Evolutionary conservation across 1,140 invertebrate genomes (phyloP).

Genomic region (Drosophila kanapiae): DNA sequence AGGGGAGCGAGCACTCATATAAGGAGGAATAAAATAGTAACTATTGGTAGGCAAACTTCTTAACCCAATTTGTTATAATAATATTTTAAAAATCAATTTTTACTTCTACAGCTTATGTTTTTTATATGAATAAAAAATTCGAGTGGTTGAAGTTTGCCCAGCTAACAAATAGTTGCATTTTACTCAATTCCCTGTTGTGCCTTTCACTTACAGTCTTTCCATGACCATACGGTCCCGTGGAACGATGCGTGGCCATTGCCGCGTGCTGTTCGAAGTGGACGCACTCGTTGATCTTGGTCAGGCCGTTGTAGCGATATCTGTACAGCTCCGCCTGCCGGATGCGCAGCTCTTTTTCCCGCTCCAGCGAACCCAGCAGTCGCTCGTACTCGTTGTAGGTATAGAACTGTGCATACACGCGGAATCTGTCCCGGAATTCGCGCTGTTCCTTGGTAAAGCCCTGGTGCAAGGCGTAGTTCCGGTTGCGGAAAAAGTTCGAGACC

Average conservation of each 20-base stretch:
- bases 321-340: constrained; percentile 93
- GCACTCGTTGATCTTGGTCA: constrained; percentile 92
- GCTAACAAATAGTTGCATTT: constrained; percentile 15
- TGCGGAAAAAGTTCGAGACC: constrained; percentile 92
- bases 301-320: constrained; percentile 92
- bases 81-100: too few species aligned
- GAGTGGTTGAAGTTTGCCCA: not conserved
- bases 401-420: constrained; percentile 95
- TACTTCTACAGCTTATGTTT: too few species aligned
- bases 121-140: not conserved
- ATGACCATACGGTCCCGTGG: constrained; percentile 82
- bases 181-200: constrained; percentile 3
- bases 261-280: constrained; percentile 93
- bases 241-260: constrained; percentile 85
- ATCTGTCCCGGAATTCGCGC: constrained; percentile 91
- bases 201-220: constrained; percentile 84
- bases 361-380: constrained; percentile 90
- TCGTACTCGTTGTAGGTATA: constrained; percentile 94
- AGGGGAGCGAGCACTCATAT: constrained; percentile 14
- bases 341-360: constrained; percentile 93
- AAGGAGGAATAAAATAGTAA: constrained; percentile 28
- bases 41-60: constrained; percentile 1
- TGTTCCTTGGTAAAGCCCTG: constrained; percentile 85
- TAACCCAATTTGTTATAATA: not conserved
- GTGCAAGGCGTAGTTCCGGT: constrained; percentile 75